Evolutionary conservation across 2,888 invertebrate species (phyloP).

Genomic region (Apomyelois bistriatella): DNA sequence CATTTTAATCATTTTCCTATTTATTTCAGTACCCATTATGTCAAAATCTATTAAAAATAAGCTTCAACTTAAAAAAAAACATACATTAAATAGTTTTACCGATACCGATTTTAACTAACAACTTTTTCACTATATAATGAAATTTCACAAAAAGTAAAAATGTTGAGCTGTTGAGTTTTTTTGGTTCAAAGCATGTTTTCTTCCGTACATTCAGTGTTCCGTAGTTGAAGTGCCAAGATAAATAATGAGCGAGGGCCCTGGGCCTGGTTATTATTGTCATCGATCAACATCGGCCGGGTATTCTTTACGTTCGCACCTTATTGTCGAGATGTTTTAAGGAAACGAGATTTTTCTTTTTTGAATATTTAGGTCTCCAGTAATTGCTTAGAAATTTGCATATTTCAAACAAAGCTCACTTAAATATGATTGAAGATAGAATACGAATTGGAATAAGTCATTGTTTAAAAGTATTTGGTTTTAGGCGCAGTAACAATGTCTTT

Average conservation of each 20-base stretch:
- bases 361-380: conserved; percentile 1
- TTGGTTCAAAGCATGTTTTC: too few relatives aligned
- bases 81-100: too few relatives aligned
- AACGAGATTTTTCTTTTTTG: conserved; percentile 14
- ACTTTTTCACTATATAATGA: too few relatives aligned
- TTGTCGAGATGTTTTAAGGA: conserved; percentile 19
- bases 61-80: too few relatives aligned
- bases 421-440: not conserved
- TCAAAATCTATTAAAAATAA: too few relatives aligned
- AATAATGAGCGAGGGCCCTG: conserved; percentile 42
- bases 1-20: too few relatives aligned
- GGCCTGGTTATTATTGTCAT: conserved; percentile 42
- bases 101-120: too few relatives aligned
- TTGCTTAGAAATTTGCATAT: not conserved
- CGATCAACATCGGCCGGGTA: conserved; percentile 37
- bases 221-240: conserved; percentile 39
- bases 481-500: too few relatives aligned
- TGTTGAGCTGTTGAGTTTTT: too few relatives aligned
- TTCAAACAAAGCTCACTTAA: not conserved
- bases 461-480: too few relatives aligned
- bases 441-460: not conserved
- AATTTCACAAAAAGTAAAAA: too few relatives aligned
- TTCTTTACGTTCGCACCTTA: conserved; percentile 22
- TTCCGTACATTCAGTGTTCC: not conserved
- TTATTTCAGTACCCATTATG: too few relatives aligned